These are phyloP conservation scores for Stramonita haemastoma DNA, from an alignment of 2,888 invertebrate species.

Conservation along the genomic window DNA sequence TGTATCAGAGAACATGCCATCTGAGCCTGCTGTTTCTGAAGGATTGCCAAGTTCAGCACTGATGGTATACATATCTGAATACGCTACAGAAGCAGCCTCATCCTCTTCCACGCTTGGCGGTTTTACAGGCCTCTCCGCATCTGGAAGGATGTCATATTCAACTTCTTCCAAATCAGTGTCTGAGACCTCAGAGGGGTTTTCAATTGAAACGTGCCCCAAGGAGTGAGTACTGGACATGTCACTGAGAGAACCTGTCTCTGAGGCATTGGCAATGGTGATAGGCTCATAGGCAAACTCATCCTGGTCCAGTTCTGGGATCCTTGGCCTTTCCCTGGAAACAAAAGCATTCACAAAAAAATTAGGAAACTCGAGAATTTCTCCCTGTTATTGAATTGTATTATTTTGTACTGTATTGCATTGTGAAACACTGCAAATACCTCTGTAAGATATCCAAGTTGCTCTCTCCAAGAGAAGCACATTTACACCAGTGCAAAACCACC, in stretches of 20 bases:
- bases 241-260: not conserved
- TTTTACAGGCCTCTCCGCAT: no score
- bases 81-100: no score
- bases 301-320: not conserved
- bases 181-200: not conserved
- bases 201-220: not conserved
- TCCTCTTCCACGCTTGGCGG: no score
- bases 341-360: not conserved
- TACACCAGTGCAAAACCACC: not conserved
- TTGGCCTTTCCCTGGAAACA: not conserved
- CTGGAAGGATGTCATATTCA: not conserved
- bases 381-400: not conserved
- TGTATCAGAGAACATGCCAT: not conserved
- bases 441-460: not conserved
- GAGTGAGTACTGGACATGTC: not conserved
- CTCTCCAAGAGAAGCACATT: not conserved
- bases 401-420: no score
- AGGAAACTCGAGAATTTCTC: not conserved
- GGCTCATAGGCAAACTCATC: not conserved
- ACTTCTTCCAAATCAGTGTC: not conserved
- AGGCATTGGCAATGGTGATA: slow-evolving; percentile 1
- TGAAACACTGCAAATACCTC: not conserved
- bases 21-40: not conserved
- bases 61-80: no score
- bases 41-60: not conserved